These are phyloP conservation scores for Macroglossus sobrinus DNA, from an alignment of 2,113 vertebrate species.

Conservation along the genomic window DNA sequence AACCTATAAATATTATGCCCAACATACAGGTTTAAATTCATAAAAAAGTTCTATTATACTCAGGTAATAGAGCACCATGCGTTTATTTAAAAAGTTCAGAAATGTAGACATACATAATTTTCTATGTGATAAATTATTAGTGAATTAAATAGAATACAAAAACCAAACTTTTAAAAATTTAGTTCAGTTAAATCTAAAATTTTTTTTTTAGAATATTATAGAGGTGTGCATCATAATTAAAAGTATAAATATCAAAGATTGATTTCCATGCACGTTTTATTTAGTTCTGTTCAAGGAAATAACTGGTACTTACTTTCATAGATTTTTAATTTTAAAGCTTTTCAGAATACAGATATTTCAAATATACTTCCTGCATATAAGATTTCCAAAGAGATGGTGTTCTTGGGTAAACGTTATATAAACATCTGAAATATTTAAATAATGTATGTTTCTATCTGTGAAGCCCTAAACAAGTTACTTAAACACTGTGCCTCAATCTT, in stretches of 20 bases:
- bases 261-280: neutral
- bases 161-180: neutral
- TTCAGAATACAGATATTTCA: neutral
- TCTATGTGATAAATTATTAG: neutral
- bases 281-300: neutral
- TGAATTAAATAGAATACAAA: neutral
- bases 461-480: neutral
- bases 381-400: neutral
- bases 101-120: neutral
- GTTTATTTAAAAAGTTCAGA: neutral
- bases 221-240: neutral
- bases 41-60: neutral
- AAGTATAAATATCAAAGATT: neutral
- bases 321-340: neutral
- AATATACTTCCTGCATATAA: neutral
- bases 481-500: neutral
- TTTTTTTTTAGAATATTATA: neutral
- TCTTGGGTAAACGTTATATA: neutral
- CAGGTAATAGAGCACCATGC: neutral
- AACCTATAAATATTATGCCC: neutral
- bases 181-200: neutral
- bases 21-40: neutral
- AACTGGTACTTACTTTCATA: neutral
- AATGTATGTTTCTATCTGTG: neutral
- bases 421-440: neutral